Percentiles rank a stretch among this genome's conserved stretches.
Conservation (phyloP, 1,140 invertebrate genomes). For the Chlorops oryzae region DNA sequence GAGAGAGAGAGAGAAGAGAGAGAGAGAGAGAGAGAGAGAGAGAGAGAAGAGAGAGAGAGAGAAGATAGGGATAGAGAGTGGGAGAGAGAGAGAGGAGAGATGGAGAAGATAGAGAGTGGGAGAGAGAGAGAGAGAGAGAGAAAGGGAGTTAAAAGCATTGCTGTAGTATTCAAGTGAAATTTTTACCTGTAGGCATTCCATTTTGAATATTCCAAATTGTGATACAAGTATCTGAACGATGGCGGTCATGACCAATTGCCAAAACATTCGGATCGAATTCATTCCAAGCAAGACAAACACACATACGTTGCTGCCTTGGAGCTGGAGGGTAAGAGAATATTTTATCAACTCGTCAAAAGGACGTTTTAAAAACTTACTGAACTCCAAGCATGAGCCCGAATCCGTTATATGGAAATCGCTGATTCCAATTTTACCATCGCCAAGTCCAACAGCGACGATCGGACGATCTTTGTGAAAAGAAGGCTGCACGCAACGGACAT, state of each 20-base stretch:
- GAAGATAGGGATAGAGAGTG: no score
- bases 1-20: no score
- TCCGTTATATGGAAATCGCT: slow-evolving; percentile 69
- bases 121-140: no score
- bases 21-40: no score
- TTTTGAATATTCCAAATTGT: slow-evolving; percentile 69
- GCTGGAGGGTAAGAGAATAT: slow-evolving; percentile 49
- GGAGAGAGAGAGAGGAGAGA: no score
- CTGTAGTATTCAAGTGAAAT: no score
- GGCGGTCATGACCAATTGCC: slow-evolving; percentile 79
- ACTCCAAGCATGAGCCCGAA: slow-evolving; percentile 42
- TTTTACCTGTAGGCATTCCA: slow-evolving; percentile 38
- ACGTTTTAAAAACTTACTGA: slow-evolving; percentile 23
- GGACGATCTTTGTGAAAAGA: slow-evolving; percentile 54
- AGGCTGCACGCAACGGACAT: slow-evolving; percentile 40
- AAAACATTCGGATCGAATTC: slow-evolving; percentile 75
- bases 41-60: no score
- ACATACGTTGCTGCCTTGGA: slow-evolving; percentile 73
- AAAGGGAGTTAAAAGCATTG: no score
- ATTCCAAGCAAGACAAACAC: slow-evolving; percentile 85
- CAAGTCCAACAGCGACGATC: slow-evolving; percentile 75
- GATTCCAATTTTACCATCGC: slow-evolving; percentile 77
- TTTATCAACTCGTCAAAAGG: not conserved
- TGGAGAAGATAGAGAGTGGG: no score
- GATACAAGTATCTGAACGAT: slow-evolving; percentile 74